Conservation (phyloP, 37 sponge, comb jelly and placozoan genomes). For the Mnemiopsis leidyi region DNA sequence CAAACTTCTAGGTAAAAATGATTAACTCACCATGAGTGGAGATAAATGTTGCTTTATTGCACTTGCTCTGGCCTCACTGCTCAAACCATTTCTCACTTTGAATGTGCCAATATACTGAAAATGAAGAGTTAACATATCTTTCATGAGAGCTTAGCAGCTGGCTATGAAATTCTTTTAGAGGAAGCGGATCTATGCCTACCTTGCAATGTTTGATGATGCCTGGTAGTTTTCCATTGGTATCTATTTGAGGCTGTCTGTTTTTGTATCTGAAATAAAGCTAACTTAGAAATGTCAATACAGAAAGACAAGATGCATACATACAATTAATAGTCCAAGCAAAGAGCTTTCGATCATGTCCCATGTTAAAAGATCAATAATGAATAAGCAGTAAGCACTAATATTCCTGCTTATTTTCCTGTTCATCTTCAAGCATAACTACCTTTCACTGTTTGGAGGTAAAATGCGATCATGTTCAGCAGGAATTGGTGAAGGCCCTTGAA, state of each 20-base stretch:
- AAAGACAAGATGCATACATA: too few species aligned
- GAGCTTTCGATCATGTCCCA: too few species aligned
- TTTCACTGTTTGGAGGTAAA: constrained; percentile 11
- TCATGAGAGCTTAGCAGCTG: too few species aligned
- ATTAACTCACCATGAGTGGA: constrained; percentile 39
- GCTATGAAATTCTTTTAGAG: too few species aligned
- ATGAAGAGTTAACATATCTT: too few species aligned
- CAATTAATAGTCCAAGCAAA: too few species aligned
- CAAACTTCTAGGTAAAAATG: neutral
- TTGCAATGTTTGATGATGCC: constrained; percentile 62
- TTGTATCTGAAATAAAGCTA: constrained; percentile 13
- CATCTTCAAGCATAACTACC: neutral
- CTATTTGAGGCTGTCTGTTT: constrained; percentile 56
- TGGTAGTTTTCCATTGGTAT: constrained; percentile 54
- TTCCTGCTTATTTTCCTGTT: too few species aligned
- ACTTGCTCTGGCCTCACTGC: constrained; percentile 36
- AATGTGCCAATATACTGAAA: constrained; percentile 64
- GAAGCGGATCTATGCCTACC: neutral
- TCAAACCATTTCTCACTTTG: constrained; percentile 48
- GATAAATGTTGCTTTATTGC: constrained; percentile 19
- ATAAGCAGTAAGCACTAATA: too few species aligned
- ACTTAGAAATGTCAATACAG: too few species aligned
- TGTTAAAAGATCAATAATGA: too few species aligned
- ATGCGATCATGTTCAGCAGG: constrained; percentile 3
- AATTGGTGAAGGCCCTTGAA: constrained; percentile 8